Conservation (phyloP, 2,888 invertebrate species). For the Cataglyphis livida region DNA sequence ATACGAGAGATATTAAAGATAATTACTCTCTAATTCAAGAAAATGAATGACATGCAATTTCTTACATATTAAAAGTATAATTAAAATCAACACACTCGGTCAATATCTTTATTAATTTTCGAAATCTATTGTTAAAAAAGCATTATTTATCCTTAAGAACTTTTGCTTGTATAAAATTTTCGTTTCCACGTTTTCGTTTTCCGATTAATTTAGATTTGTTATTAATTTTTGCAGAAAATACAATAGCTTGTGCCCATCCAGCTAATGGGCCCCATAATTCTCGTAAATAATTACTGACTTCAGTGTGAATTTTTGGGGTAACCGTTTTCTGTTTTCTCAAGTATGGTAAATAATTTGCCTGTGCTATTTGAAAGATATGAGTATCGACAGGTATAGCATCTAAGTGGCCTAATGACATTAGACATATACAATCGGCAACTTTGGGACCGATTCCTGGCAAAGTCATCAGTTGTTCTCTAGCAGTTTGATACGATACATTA, state of each 20-base stretch:
- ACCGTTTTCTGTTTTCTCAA: constrained; percentile 91
- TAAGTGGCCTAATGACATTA: constrained; percentile 97
- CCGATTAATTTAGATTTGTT: constrained; percentile 27
- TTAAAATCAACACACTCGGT: background rate
- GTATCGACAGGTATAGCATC: constrained; percentile 98
- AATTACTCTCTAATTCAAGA: background rate
- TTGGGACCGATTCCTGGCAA: constrained; percentile 97
- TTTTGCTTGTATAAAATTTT: constrained; percentile 8
- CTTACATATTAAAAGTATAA: background rate
- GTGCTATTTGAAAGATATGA: constrained; percentile 97
- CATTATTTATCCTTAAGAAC: background rate
- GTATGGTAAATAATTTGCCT: constrained; percentile 92
- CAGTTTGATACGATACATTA: constrained; percentile 90
- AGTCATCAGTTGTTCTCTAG: constrained; percentile 91
- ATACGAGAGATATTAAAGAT: background rate
- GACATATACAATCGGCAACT: constrained; percentile 98
- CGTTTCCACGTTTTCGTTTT: constrained; percentile 47
- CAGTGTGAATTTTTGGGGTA: constrained; percentile 93
- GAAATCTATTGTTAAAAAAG: background rate
- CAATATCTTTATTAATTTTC: background rate
- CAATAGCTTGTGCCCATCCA: constrained; percentile 98
- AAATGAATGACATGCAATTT: background rate
- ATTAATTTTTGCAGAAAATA: constrained; percentile 84
- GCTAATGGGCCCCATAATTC: constrained; percentile 93
- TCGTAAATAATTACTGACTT: constrained; percentile 94